Evolutionary conservation across 2,888 invertebrate genomes (phyloP).

Genomic region (Amblyjoppa fuscipennis): DNA sequence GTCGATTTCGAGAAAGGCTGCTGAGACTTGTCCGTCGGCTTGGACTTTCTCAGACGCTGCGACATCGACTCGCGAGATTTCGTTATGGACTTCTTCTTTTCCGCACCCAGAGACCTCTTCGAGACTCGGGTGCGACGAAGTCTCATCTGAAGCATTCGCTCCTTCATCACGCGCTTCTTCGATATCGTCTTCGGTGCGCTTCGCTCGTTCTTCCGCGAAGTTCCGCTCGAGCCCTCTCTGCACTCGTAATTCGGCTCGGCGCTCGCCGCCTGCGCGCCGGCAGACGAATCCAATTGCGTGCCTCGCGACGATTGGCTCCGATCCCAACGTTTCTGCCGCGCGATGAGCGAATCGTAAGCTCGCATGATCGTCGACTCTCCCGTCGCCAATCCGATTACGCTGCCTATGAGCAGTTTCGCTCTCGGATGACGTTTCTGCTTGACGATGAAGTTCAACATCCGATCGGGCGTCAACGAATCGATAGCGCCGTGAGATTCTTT

Average conservation of each 20-base stretch:
- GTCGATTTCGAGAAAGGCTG: conserved; percentile 66
- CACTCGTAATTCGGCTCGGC: background rate
- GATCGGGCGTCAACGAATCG: conserved; percentile 80
- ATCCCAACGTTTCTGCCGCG: conserved; percentile 42
- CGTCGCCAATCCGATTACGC: conserved; percentile 80
- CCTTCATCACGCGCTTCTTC: conserved; percentile 47
- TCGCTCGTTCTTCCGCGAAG: conserved; percentile 16
- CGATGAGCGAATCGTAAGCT: conserved; percentile 71
- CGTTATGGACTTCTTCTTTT: conserved; percentile 49
- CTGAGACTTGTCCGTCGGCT: conserved; percentile 42
- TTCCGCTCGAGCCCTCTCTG: background rate
- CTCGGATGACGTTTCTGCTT: conserved; percentile 80
- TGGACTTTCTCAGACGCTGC: conserved; percentile 40
- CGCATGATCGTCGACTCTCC: conserved; percentile 76
- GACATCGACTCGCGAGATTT: conserved; percentile 30
- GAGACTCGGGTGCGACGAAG: conserved; percentile 59
- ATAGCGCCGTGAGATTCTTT: conserved; percentile 46
- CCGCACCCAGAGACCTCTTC: conserved; percentile 47
- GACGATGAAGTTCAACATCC: conserved; percentile 79
- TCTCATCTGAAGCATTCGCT: conserved; percentile 57
- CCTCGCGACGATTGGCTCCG: background rate
- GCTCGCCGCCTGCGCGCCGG: background rate
- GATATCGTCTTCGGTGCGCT: conserved; percentile 12
- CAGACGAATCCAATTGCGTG: background rate
- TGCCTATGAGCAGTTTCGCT: conserved; percentile 80